Conservation (phyloP, 2,113 vertebrate genomes). For the Drymodes brunneopygia region DNA sequence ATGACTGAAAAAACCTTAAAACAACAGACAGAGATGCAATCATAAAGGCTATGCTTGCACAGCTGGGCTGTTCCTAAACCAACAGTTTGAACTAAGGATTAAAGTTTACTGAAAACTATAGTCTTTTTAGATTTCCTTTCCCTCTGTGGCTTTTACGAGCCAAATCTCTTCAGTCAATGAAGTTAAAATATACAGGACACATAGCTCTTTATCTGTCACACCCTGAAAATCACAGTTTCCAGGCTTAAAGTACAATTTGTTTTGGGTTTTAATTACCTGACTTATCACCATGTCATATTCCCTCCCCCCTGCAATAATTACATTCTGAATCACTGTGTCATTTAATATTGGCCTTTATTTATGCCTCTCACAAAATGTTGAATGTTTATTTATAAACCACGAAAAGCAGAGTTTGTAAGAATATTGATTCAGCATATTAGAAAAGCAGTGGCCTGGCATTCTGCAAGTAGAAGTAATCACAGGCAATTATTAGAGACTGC, state of each 20-base stretch:
- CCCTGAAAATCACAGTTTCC: slow-evolving; percentile 52
- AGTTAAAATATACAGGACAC: background rate
- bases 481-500: slow-evolving; percentile 49
- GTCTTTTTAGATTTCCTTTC: background rate
- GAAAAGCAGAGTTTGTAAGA: slow-evolving; percentile 57
- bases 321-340: slow-evolving; percentile 56
- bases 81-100: background rate
- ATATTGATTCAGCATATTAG: slow-evolving; percentile 43
- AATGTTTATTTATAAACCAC: slow-evolving; percentile 65
- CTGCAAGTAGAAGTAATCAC: slow-evolving; percentile 53
- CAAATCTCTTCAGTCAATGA: background rate
- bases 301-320: slow-evolving; percentile 13
- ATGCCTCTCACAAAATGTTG: slow-evolving; percentile 16
- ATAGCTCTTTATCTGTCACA: slow-evolving; percentile 30
- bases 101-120: background rate
- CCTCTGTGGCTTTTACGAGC: background rate
- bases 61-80: background rate
- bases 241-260: slow-evolving; percentile 39
- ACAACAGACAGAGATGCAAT: background rate
- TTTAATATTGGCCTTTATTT: slow-evolving; percentile 64
- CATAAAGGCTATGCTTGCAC: background rate
- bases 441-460: slow-evolving; percentile 49
- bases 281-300: slow-evolving; percentile 58
- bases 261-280: slow-evolving; percentile 64
- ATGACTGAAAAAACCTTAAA: background rate